Evolutionary conservation across 2,888 invertebrate species (phyloP).

Genomic region (Cantharis lateralis): DNA sequence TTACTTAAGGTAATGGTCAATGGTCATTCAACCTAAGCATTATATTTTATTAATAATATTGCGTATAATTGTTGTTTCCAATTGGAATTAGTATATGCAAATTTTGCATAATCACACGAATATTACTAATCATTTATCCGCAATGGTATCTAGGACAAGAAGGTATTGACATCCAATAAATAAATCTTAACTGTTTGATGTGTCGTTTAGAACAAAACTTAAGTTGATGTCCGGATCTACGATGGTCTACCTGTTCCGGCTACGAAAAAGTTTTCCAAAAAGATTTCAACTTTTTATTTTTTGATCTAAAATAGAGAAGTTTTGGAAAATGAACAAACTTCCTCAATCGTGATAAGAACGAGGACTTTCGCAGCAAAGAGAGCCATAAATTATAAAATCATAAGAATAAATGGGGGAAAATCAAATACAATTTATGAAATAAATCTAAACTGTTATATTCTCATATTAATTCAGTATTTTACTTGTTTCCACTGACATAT

Average conservation of each 20-base stretch:
- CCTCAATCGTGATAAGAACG: not conserved
- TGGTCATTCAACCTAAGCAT: constrained; percentile 21
- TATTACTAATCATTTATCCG: constrained; percentile 19
- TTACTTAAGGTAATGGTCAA: not conserved
- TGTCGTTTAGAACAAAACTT: not conserved
- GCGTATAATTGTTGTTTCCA: constrained; percentile 6
- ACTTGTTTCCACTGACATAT: not conserved
- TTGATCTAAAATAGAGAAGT: not conserved
- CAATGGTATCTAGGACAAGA: constrained; percentile 21
- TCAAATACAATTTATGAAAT: not conserved
- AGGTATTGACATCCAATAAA: constrained; percentile 1
- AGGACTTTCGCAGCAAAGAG: not conserved
- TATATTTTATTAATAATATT: constrained; percentile 9
- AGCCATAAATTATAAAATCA: not conserved
- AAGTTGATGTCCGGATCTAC: not conserved
- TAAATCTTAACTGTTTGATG: not conserved
- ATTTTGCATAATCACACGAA: constrained; percentile 19
- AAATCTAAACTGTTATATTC: not conserved
- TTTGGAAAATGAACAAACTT: not conserved
- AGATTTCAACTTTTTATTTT: not conserved
- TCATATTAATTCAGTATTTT: not conserved
- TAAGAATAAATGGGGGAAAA: not conserved
- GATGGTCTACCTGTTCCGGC: not conserved
- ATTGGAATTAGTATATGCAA: constrained; percentile 16
- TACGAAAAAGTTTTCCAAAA: not conserved